Percentiles rank a stretch among this genome's conserved stretches.
Conservation (phyloP, 2,888 invertebrate species). For the Seira ritae region DNA sequence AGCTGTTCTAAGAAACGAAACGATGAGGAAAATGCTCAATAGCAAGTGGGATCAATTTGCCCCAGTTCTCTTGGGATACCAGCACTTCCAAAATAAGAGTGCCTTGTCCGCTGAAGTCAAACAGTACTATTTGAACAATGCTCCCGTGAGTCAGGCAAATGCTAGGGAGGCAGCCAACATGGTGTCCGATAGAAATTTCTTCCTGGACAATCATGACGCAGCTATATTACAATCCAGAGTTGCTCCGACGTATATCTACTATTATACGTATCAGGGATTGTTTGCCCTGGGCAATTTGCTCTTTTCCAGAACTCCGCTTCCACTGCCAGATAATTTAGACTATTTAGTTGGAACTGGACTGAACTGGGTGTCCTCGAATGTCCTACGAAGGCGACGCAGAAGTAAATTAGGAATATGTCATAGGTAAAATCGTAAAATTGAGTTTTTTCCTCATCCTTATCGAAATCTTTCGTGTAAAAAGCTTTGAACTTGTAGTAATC, state of each 20-base stretch:
- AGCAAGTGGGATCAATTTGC: slow-evolving; percentile 60
- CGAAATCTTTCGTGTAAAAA: too few species aligned
- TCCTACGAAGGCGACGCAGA: slow-evolving; percentile 38
- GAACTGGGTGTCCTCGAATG: slow-evolving; percentile 52
- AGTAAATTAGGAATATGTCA: slow-evolving; percentile 44
- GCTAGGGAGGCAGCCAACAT: slow-evolving; percentile 63
- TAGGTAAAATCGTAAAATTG: not conserved
- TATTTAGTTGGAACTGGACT: slow-evolving; percentile 60
- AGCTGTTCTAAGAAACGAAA: slow-evolving; percentile 59
- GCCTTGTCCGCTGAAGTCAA: slow-evolving; percentile 61
- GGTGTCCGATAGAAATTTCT: slow-evolving; percentile 69
- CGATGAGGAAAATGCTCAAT: slow-evolving; percentile 52
- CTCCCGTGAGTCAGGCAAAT: slow-evolving; percentile 42
- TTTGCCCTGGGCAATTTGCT: slow-evolving; percentile 68
- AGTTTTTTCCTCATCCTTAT: too few species aligned
- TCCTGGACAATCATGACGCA: slow-evolving; percentile 63
- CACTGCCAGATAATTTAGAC: slow-evolving; percentile 60
- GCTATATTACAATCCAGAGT: slow-evolving; percentile 63
- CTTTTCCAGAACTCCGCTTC: slow-evolving; percentile 59
- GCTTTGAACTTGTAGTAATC: too few species aligned
- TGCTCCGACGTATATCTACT: slow-evolving; percentile 65
- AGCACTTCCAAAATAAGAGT: slow-evolving; percentile 52
- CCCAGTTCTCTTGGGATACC: slow-evolving; percentile 58
- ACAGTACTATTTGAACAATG: slow-evolving; percentile 59
- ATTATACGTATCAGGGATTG: slow-evolving; percentile 66